Evolutionary conservation across 1,140 invertebrate genomes (phyloP).

Genomic region (Yoshiicerus persimilis): DNA sequence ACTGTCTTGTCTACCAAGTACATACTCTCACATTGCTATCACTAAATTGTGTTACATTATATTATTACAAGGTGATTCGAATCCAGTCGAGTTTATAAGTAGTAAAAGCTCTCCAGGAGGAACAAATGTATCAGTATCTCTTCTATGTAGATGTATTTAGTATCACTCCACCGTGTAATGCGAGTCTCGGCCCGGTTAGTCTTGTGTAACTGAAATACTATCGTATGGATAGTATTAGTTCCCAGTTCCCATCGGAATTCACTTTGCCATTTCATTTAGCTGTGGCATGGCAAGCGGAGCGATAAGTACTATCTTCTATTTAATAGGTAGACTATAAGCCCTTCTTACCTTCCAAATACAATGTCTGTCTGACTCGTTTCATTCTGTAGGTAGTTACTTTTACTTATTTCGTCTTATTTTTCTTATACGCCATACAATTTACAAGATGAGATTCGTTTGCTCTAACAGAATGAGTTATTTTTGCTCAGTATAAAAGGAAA

Average conservation of each 20-base stretch:
- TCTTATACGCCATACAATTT: not conserved
- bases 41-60: not conserved
- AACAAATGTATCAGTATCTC: not conserved
- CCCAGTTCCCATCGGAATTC: not conserved
- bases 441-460: not conserved
- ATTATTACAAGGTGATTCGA: not conserved
- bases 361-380: not conserved
- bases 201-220: not conserved
- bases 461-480: no score
- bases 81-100: not conserved
- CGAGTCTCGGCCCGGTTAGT: not conserved
- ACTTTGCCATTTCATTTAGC: conserved; percentile 5
- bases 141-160: not conserved
- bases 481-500: no score
- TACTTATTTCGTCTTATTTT: not conserved
- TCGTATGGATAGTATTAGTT: not conserved
- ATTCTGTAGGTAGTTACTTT: not conserved
- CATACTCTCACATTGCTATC: not conserved
- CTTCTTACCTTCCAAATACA: not conserved
- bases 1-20: no score
- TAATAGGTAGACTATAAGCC: not conserved
- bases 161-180: not conserved
- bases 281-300: not conserved
- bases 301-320: not conserved
- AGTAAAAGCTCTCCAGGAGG: not conserved